Conservation (phyloP, 1,140 invertebrate species). For the Brachionus rubens region DNA sequence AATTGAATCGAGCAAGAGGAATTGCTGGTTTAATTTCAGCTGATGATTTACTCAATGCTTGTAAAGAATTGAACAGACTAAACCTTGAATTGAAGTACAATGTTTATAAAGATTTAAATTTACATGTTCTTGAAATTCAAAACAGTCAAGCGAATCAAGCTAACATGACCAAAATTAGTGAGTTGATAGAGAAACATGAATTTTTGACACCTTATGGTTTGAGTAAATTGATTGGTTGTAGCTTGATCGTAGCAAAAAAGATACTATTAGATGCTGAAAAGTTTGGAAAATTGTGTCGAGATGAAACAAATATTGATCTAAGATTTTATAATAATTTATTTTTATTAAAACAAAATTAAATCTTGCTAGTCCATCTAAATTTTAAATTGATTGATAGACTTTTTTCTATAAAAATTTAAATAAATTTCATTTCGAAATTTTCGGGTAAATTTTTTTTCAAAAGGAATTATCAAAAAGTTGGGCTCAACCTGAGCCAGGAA, state of each 20-base stretch:
- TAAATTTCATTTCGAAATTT: not conserved
- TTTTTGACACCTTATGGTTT: slow-evolving; percentile 29
- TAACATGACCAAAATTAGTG: not conserved
- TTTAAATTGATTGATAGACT: not conserved
- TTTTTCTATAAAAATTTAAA: not conserved
- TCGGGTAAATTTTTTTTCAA: too few relatives aligned
- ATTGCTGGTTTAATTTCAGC: slow-evolving; percentile 52
- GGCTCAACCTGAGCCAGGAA: too few relatives aligned
- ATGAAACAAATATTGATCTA: slow-evolving; percentile 26
- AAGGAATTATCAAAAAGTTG: too few relatives aligned
- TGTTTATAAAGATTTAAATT: slow-evolving; percentile 41
- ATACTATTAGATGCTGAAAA: slow-evolving; percentile 28
- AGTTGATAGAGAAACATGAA: slow-evolving; percentile 11
- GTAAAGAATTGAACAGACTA: slow-evolving; percentile 38
- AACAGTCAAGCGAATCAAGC: not conserved
- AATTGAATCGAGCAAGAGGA: slow-evolving; percentile 74
- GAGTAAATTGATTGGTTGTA: slow-evolving; percentile 29
- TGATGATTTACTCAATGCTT: slow-evolving; percentile 32
- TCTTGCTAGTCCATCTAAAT: too few relatives aligned
- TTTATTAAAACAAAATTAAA: not conserved
- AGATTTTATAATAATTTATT: slow-evolving; percentile 31
- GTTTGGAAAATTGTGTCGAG: slow-evolving; percentile 14
- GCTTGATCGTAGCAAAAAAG: slow-evolving; percentile 42
- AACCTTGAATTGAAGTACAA: slow-evolving; percentile 2
- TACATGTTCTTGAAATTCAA: slow-evolving; percentile 39